A percentile compares a stretch with the other conserved stretches of the same genome.
These are phyloP conservation scores for Halcyon senegalensis DNA, from an alignment of 2,113 vertebrate genomes.

Conservation along the genomic window DNA sequence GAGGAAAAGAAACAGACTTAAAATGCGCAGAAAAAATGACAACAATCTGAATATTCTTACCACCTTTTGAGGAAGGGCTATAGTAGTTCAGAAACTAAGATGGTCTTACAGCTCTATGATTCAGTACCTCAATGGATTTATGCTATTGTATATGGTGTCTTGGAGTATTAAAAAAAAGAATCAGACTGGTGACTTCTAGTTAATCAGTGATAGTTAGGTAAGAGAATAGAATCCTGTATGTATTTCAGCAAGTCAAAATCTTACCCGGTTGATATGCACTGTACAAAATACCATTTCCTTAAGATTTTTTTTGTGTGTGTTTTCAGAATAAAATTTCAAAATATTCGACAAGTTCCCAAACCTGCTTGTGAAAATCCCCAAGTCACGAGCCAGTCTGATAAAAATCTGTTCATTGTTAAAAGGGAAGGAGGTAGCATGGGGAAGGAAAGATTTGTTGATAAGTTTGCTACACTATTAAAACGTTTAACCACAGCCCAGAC, in stretches of 20 bases:
- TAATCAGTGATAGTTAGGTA: background rate
- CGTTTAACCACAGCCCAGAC: constrained; percentile 48
- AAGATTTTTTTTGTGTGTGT: background rate
- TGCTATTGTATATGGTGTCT: background rate
- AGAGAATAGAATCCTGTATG: background rate
- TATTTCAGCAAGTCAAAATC: background rate
- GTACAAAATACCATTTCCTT: background rate
- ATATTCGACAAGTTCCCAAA: constrained; percentile 51
- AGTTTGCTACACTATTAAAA: constrained; percentile 48
- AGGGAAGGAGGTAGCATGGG: constrained; percentile 15
- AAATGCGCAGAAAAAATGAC: background rate
- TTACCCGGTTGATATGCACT: background rate
- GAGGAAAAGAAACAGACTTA: background rate
- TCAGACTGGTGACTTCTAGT: background rate
- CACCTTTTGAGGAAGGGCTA: constrained; percentile 11
- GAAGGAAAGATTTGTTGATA: constrained; percentile 64
- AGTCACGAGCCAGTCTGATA: constrained; percentile 26
- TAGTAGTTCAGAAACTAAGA: background rate
- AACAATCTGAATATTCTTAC: constrained; percentile 20
- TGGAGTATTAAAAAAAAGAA: background rate
- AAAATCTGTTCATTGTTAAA: constrained; percentile 52
- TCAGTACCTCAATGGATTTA: background rate
- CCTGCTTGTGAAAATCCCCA: constrained; percentile 40
- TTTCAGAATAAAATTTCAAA: constrained; percentile 18
- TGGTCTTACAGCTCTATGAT: background rate